Conservation (phyloP, 1,140 invertebrate genomes). For the Rhysida immarginata region DNA sequence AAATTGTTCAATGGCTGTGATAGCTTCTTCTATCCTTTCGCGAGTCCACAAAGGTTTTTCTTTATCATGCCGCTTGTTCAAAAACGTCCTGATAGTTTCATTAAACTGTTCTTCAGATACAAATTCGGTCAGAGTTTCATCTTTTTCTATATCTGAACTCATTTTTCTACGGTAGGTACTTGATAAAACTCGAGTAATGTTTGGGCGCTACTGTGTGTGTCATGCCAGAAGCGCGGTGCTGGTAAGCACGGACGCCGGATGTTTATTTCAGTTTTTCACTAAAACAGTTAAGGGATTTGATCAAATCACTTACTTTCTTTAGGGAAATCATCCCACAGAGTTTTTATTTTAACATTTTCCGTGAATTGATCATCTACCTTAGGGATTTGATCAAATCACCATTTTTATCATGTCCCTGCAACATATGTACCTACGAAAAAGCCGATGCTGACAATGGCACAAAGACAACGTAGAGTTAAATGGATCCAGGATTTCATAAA, state of each 20-base stretch:
- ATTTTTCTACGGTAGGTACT: conserved; percentile 6
- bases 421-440: too few relatives aligned
- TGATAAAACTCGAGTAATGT: conserved; percentile 2
- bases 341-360: neutral
- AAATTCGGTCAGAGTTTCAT: conserved; percentile 10
- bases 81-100: conserved; percentile 10
- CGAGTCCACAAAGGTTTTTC: neutral
- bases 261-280: neutral
- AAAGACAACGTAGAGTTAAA: too few relatives aligned
- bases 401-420: neutral
- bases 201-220: neutral
- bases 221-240: neutral
- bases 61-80: neutral
- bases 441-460: too few relatives aligned
- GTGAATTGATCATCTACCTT: neutral
- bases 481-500: too few relatives aligned
- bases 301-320: neutral
- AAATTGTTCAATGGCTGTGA: conserved; percentile 9
- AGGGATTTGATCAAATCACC: neutral
- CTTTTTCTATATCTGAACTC: conserved; percentile 1
- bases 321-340: neutral
- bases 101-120: conserved; percentile 10
- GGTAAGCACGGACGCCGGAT: conserved; percentile 8
- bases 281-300: neutral
- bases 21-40: conserved; percentile 8